Evolutionary conservation across 2,797 vertebrate genomes (phyloP).

Genomic region (Botia almorhae): DNA sequence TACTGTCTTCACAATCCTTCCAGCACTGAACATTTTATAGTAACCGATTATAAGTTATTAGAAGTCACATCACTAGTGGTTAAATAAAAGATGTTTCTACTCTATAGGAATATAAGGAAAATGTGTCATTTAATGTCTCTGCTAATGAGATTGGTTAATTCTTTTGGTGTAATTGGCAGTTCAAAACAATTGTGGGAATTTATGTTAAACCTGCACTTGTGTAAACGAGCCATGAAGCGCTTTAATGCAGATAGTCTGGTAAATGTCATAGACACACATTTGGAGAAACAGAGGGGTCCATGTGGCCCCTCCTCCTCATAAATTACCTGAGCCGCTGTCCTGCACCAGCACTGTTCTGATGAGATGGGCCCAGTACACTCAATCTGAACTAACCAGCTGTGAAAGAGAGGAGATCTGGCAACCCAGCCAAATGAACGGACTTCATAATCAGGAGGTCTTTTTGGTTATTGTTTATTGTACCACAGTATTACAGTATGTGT

Average conservation of each 20-base stretch:
- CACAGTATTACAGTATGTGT: constrained; percentile 48
- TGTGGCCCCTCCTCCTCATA: constrained; percentile 16
- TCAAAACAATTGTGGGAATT: neutral
- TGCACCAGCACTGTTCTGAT: neutral
- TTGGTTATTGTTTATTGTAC: constrained; percentile 68
- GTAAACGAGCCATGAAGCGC: constrained; percentile 5
- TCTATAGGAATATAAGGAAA: no score
- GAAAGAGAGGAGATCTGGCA: constrained; percentile 51
- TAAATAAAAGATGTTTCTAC: no score
- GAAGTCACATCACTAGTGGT: no score
- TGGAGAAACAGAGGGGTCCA: neutral
- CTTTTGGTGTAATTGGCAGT: neutral
- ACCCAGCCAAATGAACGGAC: constrained; percentile 49
- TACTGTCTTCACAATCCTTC: no score
- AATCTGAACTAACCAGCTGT: constrained; percentile 60
- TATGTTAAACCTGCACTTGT: constrained; percentile 4
- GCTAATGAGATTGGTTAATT: neutral
- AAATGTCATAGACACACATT: constrained; percentile 44
- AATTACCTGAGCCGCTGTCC: constrained; percentile 30
- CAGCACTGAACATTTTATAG: no score
- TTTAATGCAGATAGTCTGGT: constrained; percentile 41
- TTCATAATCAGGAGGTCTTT: constrained; percentile 59
- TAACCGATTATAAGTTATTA: no score
- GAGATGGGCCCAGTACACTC: constrained; percentile 43
- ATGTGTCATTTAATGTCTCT: no score